These are phyloP conservation scores for Bugula neritina DNA, from an alignment of 2,888 invertebrate genomes.

Conservation along the genomic window DNA sequence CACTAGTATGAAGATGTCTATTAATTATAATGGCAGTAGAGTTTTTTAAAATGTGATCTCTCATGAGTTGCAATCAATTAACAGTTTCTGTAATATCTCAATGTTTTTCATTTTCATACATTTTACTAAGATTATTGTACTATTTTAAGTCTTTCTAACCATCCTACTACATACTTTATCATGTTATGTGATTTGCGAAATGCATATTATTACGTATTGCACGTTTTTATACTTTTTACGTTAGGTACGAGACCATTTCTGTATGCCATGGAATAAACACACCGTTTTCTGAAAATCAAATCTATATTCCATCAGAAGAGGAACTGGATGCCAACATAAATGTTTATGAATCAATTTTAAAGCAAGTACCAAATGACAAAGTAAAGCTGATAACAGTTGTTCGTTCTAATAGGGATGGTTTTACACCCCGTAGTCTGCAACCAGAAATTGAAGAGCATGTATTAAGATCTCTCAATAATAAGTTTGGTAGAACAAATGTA, in stretches of 20 bases:
- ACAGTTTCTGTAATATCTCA: too few relatives aligned
- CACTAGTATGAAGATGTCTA: too few relatives aligned
- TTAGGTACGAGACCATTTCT: conserved; percentile 3
- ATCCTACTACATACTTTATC: too few relatives aligned
- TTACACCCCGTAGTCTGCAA: conserved; percentile 6
- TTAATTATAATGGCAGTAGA: too few relatives aligned
- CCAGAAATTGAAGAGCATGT: background rate
- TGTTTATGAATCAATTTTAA: background rate
- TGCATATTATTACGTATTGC: too few relatives aligned
- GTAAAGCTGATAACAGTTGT: conserved; percentile 10
- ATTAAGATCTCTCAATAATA: background rate
- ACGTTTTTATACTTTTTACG: too few relatives aligned
- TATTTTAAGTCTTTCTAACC: too few relatives aligned
- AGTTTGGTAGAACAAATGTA: background rate
- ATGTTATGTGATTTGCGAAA: too few relatives aligned
- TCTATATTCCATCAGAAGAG: background rate
- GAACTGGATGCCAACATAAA: background rate
- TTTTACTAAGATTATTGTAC: too few relatives aligned
- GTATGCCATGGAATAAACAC: conserved; percentile 20
- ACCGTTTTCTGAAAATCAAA: background rate
- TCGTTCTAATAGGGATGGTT: conserved; percentile 17
- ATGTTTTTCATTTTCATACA: too few relatives aligned
- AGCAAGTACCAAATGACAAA: background rate
- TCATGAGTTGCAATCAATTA: too few relatives aligned
- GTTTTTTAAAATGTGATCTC: too few relatives aligned